Percentiles rank a stretch among this genome's conserved stretches.
Evolutionary conservation across 2,888 invertebrate species (phyloP).

Genomic region (Alentia gelatinosa): DNA sequence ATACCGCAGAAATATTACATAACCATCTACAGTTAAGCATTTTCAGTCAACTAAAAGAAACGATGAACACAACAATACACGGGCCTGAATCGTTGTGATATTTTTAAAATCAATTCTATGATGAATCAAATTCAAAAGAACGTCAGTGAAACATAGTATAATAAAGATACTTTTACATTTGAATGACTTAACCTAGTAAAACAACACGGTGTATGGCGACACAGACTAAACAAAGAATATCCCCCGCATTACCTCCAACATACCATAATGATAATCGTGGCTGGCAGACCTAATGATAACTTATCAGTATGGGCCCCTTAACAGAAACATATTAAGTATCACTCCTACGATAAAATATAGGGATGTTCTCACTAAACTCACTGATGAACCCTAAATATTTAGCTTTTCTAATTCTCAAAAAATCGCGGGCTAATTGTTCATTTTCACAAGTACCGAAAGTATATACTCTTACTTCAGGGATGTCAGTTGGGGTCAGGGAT

Average conservation of each 20-base stretch:
- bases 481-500: too few relatives aligned
- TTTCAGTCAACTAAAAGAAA: not conserved
- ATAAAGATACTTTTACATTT: slow-evolving; percentile 11
- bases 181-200: not conserved
- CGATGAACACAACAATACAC: not conserved
- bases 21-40: not conserved
- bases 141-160: not conserved
- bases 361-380: too few relatives aligned
- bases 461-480: too few relatives aligned
- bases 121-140: slow-evolving; percentile 34
- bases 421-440: too few relatives aligned
- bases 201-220: not conserved
- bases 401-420: too few relatives aligned
- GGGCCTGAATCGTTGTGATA: not conserved
- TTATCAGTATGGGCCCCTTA: too few relatives aligned
- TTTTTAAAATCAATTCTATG: not conserved
- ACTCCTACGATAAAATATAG: too few relatives aligned
- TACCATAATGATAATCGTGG: not conserved
- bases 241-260: not conserved
- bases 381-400: too few relatives aligned
- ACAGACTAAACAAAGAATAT: not conserved
- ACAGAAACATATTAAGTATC: too few relatives aligned
- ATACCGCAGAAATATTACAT: slow-evolving; percentile 24
- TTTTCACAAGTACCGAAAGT: too few relatives aligned
- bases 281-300: not conserved